Evolutionary conservation across 2,797 vertebrate species (phyloP).

Genomic region (Micropoecilia bifurca): DNA sequence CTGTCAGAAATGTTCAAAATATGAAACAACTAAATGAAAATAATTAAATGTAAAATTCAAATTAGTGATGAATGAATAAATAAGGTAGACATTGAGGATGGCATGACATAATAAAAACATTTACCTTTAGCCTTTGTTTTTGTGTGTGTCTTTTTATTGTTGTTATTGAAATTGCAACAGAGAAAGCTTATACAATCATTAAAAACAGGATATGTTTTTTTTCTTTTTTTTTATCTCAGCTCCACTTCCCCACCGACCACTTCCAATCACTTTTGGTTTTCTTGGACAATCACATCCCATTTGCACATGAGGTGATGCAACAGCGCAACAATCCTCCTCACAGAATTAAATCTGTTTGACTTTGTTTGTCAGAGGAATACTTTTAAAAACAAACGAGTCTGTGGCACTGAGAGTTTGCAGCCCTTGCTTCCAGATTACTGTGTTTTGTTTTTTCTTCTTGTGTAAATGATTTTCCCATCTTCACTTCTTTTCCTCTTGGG

Average conservation of each 20-base stretch:
- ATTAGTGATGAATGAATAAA: background rate
- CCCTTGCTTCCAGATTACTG: slow-evolving; percentile 19
- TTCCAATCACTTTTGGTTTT: background rate
- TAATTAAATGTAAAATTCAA: background rate
- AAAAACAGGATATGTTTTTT: background rate
- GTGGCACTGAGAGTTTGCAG: slow-evolving; percentile 1
- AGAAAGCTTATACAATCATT: background rate
- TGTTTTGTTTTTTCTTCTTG: slow-evolving; percentile 2
- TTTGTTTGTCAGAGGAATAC: background rate
- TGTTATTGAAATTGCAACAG: background rate
- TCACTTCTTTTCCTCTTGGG: slow-evolving; percentile 46
- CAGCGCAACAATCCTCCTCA: background rate
- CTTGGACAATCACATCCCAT: background rate
- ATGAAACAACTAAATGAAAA: background rate
- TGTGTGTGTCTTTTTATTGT: background rate
- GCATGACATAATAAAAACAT: background rate
- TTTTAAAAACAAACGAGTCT: background rate
- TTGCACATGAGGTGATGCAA: background rate
- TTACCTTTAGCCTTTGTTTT: background rate
- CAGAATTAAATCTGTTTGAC: background rate
- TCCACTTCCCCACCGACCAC: background rate
- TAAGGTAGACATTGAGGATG: background rate
- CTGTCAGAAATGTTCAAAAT: background rate
- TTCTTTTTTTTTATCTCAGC: background rate
- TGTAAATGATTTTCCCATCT: slow-evolving; percentile 60